A percentile compares a stretch with the other conserved stretches of the same genome.
Conservation (phyloP, 1,140 invertebrate species). For the Macrosteles quadrilineatus region DNA sequence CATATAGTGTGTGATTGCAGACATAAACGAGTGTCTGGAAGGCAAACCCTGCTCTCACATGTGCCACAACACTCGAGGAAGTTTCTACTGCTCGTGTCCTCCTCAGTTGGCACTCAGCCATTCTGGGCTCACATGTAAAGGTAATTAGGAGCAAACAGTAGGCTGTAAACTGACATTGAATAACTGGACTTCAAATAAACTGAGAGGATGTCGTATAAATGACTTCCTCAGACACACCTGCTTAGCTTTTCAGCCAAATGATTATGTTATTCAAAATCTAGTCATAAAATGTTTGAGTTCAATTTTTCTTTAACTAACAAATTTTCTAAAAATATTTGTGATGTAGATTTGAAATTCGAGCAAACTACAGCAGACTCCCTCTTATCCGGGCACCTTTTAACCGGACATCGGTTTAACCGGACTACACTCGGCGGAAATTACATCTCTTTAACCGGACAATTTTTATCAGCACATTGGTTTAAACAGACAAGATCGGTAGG, state of each 20-base stretch:
- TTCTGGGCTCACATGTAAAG: conserved; percentile 21
- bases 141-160: background rate
- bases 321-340: too few relatives aligned
- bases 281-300: too few relatives aligned
- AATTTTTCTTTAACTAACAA: too few relatives aligned
- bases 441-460: too few relatives aligned
- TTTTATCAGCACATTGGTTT: too few relatives aligned
- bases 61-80: conserved; percentile 53
- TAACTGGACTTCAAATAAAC: background rate
- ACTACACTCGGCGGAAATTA: too few relatives aligned
- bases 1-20: too few relatives aligned
- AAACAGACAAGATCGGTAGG: too few relatives aligned
- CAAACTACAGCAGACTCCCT: too few relatives aligned
- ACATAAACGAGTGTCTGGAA: conserved; percentile 54
- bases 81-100: conserved; percentile 54
- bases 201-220: background rate
- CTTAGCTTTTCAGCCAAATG: background rate
- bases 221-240: background rate
- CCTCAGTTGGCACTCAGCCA: conserved; percentile 4
- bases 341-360: too few relatives aligned
- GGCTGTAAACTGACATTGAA: conserved; percentile 6
- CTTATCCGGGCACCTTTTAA: too few relatives aligned
- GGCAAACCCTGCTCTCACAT: conserved; percentile 53
- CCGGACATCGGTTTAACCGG: too few relatives aligned
- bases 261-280: background rate